Base-by-base conservation (phyloP, 2,888 invertebrate genomes). In the Bellardia pandia region DNA sequence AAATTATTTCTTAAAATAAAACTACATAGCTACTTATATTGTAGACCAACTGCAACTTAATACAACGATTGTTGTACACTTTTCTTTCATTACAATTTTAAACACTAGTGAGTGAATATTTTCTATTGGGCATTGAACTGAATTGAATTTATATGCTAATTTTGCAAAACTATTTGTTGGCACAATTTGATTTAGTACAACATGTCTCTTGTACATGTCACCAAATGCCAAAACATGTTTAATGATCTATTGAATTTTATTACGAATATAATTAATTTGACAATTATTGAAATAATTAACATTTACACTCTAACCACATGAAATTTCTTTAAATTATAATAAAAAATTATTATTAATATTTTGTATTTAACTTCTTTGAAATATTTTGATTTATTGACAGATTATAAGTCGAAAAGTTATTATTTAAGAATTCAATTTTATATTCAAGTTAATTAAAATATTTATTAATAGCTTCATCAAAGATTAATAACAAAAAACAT, bases 121-220 rank as follows among this genome's bases (percentile, higher is more conserved):
- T 5, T 76, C 33, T 37, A 45, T 60, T 69, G 60, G 56, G 40
- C 40, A 37, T 62, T 62, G 5, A 23, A 23, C 13, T 13, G 42
- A 45, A 51, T 37, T 66, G 51, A 48, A 37, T 81, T 37, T 45
- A 33, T 85, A 91, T 91, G 91, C 23, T 88, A 91, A 92, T 92
- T 92, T 91, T 90, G 90, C 91, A 90, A 90, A 91, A 64, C 89
- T 90, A 92, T 91, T 90, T 91, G 91, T 91, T 92, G 92, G 91
- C 92, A 92, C 91, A 90, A 42, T 90, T 89, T 90, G 91, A 92
- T 91, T 90, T 90, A 91, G 90, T 89, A 89, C 85, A 89, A 89
- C 88, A 88, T 86, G 89, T 89, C 86, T 89, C 88, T 75, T 7
- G n/a, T 64, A 71, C 86, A 68, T 81, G 74, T 75, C 81, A 81